phyloP scores from a whole-genome alignment of 2,888 invertebrate species.

The Microctonus hyperodae region DNA sequence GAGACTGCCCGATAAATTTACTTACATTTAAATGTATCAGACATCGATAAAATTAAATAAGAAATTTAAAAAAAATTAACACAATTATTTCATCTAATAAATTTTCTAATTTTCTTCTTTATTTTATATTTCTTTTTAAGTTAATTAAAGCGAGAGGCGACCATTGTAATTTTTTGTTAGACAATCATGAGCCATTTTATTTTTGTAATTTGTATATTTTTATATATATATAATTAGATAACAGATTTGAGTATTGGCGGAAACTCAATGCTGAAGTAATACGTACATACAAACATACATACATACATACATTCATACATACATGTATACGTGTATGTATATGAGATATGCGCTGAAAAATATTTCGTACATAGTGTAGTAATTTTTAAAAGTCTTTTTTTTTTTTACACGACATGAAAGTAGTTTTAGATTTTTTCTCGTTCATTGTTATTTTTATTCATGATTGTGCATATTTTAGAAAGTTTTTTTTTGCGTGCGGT shows the following conservation, averaged over 20 bases:
- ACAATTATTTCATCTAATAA: slow-evolving; percentile 15
- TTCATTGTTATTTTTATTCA: not conserved
- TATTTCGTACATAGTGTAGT: not conserved
- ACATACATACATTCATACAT: too few relatives aligned
- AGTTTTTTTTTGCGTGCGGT: not conserved
- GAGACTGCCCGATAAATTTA: slow-evolving; percentile 50
- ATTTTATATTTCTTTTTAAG: not conserved
- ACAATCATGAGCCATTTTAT: slow-evolving; percentile 11
- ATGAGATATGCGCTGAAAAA: not conserved
- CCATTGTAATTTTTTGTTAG: slow-evolving; percentile 8
- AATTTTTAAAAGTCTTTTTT: not conserved
- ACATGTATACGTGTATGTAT: too few relatives aligned
- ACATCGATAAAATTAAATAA: slow-evolving; percentile 39
- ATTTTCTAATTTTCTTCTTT: slow-evolving; percentile 14
- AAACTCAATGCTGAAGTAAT: not conserved
- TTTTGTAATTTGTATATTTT: not conserved
- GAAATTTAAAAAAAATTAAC: slow-evolving; percentile 4
- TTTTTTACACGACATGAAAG: not conserved
- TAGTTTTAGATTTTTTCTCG: not conserved
- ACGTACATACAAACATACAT: too few relatives aligned
- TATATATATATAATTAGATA: not conserved
- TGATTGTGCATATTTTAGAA: not conserved
- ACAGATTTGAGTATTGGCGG: not conserved
- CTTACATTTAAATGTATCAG: slow-evolving; percentile 48
- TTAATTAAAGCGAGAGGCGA: not conserved